Conservation (phyloP, 1,140 invertebrate species). For the Riptortus pedestris region DNA sequence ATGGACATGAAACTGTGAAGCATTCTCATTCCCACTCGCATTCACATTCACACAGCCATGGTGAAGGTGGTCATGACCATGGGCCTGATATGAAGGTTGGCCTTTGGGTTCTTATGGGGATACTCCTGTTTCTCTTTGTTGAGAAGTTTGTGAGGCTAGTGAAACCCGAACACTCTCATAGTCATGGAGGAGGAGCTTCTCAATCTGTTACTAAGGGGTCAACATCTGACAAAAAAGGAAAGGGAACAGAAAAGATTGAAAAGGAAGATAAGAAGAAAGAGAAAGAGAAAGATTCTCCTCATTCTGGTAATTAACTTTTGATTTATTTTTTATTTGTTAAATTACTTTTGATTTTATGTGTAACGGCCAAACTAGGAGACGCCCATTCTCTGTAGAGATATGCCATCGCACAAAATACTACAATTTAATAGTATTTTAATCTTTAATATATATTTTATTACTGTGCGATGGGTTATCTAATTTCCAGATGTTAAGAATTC, state of each 20-base stretch:
- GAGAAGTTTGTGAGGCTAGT: conserved; percentile 86
- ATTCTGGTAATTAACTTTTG: background rate
- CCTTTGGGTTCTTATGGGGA: conserved; percentile 81
- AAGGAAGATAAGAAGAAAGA: conserved; percentile 21
- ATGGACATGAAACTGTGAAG: conserved; percentile 35
- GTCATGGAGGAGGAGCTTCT: conserved; percentile 37
- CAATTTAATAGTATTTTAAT: no score
- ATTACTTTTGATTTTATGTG: no score
- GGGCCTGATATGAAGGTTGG: conserved; percentile 75
- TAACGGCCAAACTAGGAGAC: no score
- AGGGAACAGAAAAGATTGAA: conserved; percentile 7
- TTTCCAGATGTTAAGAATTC: no score
- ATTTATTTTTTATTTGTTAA: background rate
- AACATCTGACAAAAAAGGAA: background rate
- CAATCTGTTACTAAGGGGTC: background rate
- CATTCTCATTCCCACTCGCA: conserved; percentile 47
- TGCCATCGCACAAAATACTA: no score
- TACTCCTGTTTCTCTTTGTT: conserved; percentile 79
- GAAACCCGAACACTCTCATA: conserved; percentile 66
- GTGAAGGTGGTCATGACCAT: conserved; percentile 41
- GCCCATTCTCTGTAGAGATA: no score
- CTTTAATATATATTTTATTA: no score
- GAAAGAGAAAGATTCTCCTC: background rate
- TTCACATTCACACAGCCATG: conserved; percentile 40
- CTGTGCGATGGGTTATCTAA: no score